Conservation (phyloP, 2,797 vertebrate genomes). For the Tachyglossus aculeatus region DNA sequence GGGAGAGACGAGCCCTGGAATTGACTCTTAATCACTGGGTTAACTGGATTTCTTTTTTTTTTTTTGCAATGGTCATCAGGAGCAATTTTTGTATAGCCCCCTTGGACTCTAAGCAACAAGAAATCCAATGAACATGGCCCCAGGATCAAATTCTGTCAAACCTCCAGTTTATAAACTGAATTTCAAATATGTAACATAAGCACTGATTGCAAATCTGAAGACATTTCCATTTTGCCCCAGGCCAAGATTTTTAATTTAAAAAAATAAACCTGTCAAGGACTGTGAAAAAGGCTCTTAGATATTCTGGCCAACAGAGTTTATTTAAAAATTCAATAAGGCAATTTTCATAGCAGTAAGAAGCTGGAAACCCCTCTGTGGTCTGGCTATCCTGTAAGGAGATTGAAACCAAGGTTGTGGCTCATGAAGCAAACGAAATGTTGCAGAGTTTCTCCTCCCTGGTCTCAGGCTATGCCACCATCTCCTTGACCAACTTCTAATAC, state of each 20-base stretch:
- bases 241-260: constrained; percentile 72
- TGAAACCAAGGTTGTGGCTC: constrained; percentile 8
- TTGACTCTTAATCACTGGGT: background rate
- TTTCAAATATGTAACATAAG: constrained; percentile 67
- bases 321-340: constrained; percentile 77
- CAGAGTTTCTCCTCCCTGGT: background rate
- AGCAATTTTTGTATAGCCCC: constrained; percentile 19
- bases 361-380: constrained; percentile 28
- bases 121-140: background rate
- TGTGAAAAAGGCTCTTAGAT: constrained; percentile 64
- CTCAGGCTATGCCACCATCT: background rate
- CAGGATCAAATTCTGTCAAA: constrained; percentile 52
- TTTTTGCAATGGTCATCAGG: constrained; percentile 25
- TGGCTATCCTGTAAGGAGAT: constrained; percentile 25
- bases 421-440: constrained; percentile 15
- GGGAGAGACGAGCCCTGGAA: background rate
- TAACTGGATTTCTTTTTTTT: background rate
- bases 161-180: constrained; percentile 45
- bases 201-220: constrained; percentile 71
- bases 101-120: constrained; percentile 16
- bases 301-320: constrained; percentile 69
- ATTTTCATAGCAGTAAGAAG: constrained; percentile 67
- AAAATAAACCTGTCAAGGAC: constrained; percentile 59
- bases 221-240: constrained; percentile 68
- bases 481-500: background rate